Evolutionary conservation across 2,113 vertebrate species (phyloP).

Genomic region (Porphyrio hochstetteri): DNA sequence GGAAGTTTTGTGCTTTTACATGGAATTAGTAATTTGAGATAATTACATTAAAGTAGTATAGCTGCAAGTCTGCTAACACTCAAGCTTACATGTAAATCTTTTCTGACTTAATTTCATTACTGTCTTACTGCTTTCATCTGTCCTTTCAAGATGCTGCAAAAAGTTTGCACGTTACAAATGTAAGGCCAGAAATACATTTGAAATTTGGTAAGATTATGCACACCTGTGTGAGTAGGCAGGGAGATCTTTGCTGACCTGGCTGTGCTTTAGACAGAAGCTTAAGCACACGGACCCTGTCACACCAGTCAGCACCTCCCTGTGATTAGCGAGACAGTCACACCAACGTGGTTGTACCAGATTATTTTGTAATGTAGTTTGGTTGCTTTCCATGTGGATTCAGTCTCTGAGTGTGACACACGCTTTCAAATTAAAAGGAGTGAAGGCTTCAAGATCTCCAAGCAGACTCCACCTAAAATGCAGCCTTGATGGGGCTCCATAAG

Average conservation of each 20-base stretch:
- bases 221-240: background rate
- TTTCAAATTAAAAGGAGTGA: background rate
- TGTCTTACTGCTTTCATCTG: background rate
- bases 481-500: background rate
- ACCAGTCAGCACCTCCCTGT: background rate
- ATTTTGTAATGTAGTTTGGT: background rate
- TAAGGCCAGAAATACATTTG: background rate
- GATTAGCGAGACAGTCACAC: background rate
- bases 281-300: background rate
- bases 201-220: background rate
- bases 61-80: background rate
- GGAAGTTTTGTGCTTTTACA: background rate
- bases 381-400: constrained; percentile 5
- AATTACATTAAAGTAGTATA: background rate
- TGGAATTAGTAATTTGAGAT: background rate
- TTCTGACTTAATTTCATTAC: background rate
- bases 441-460: background rate
- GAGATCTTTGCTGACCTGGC: background rate
- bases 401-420: background rate
- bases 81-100: background rate
- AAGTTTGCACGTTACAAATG: background rate
- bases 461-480: background rate
- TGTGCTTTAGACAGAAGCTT: background rate
- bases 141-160: background rate
- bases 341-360: background rate